Evolutionary conservation across 2,888 invertebrate species (phyloP).

Genomic region (Eudemis profundana): DNA sequence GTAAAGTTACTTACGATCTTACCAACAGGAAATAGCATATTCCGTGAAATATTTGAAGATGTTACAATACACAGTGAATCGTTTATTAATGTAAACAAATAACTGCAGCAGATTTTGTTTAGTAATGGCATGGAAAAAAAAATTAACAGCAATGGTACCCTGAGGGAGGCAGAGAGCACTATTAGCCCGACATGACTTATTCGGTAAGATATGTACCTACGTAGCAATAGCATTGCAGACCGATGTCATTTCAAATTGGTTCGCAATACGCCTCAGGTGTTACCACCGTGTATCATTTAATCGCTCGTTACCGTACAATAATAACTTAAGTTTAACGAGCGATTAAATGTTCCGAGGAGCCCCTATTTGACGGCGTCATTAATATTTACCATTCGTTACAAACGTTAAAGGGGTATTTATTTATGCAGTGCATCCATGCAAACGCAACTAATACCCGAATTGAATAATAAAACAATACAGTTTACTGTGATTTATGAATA

Average conservation of each 20-base stretch:
- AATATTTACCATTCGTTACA: constrained; percentile 64
- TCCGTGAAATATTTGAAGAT: constrained; percentile 53
- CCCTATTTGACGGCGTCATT: constrained; percentile 67
- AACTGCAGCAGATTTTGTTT: not conserved
- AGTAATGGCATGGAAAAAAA: not conserved
- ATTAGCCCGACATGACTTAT: constrained; percentile 52
- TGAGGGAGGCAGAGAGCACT: constrained; percentile 57
- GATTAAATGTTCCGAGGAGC: constrained; percentile 47
- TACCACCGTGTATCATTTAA: constrained; percentile 48
- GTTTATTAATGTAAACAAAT: constrained; percentile 3
- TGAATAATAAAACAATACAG: not conserved
- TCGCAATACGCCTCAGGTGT: constrained; percentile 59
- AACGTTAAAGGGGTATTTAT: not conserved
- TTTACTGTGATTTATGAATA: no score
- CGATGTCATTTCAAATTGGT: constrained; percentile 66
- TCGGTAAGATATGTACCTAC: constrained; percentile 60
- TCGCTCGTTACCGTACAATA: constrained; percentile 26
- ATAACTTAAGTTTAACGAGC: constrained; percentile 23
- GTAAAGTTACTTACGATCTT: no score
- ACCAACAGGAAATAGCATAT: constrained; percentile 57
- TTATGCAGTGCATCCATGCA: not conserved
- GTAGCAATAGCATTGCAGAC: constrained; percentile 59
- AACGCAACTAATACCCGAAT: constrained; percentile 2
- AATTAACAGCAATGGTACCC: constrained; percentile 56
- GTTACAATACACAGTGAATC: not conserved